These are phyloP conservation scores for Muscidifurax raptorellus DNA, from an alignment of 1,140 invertebrate genomes.

Conservation along the genomic window DNA sequence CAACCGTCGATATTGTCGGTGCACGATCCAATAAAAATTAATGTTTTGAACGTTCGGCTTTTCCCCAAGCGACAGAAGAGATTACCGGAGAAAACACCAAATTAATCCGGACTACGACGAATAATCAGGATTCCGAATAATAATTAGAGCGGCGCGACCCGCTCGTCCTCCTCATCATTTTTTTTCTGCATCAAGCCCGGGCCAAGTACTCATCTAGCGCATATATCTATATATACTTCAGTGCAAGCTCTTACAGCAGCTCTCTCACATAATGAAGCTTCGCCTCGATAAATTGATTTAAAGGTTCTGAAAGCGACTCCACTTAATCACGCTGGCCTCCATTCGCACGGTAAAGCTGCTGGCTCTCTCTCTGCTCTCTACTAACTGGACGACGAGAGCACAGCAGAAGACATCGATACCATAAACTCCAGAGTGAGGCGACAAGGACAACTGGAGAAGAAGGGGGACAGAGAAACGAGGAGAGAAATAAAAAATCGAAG, in stretches of 20 bases:
- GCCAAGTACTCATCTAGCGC: not conserved
- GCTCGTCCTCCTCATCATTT: not conserved
- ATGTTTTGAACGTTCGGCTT: not conserved
- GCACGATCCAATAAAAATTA: not conserved
- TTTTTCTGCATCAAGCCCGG: not conserved
- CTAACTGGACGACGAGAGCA: not conserved
- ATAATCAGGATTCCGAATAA: conserved; percentile 9
- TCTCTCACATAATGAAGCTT: conserved; percentile 37
- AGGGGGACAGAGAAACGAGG: not conserved
- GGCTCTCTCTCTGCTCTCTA: too few relatives aligned
- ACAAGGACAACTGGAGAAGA: not conserved
- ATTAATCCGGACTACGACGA: not conserved
- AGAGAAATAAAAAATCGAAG: not conserved
- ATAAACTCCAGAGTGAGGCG: conserved; percentile 20
- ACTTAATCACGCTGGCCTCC: conserved; percentile 29
- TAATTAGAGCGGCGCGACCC: not conserved
- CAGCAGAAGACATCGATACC: not conserved
- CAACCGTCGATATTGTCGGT: too few relatives aligned
- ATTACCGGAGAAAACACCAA: not conserved
- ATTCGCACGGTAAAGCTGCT: not conserved
- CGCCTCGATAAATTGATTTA: conserved; percentile 48
- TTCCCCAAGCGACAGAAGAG: not conserved
- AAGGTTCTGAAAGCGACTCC: conserved; percentile 45
- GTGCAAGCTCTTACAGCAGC: not conserved
- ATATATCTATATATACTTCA: conserved; percentile 1